A percentile compares a stretch with the other conserved stretches of the same genome.
Evolutionary conservation across 1,140 invertebrate genomes (phyloP).

Genomic region (Tetramorium alpestre): DNA sequence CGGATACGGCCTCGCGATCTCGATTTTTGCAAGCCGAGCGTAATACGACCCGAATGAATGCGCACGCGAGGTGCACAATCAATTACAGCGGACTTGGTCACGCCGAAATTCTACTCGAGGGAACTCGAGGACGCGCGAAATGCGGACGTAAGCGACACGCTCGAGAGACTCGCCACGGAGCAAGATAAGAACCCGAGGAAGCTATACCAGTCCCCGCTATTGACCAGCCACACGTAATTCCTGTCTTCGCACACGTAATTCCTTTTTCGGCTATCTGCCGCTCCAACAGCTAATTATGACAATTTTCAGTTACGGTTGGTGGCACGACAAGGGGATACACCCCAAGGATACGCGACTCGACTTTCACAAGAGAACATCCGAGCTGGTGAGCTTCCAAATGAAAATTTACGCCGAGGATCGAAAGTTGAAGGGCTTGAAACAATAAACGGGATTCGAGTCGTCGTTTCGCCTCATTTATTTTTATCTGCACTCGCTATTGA

Average conservation of each 20-base stretch:
- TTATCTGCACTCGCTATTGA: not conserved
- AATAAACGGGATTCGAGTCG: not conserved
- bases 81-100: conserved; percentile 76
- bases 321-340: conserved; percentile 78
- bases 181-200: conserved; percentile 68
- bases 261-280: not conserved
- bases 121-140: conserved; percentile 60
- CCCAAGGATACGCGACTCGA: conserved; percentile 77
- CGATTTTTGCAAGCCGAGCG: not conserved
- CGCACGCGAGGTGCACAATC: conserved; percentile 23
- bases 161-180: conserved; percentile 66
- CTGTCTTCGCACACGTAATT: too few species aligned
- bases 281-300: not conserved
- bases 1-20: not conserved
- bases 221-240: conserved; percentile 80
- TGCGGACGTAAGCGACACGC: conserved; percentile 61
- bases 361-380: conserved; percentile 79
- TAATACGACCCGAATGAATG: conserved; percentile 38
- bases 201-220: conserved; percentile 71
- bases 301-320: conserved; percentile 81
- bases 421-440: conserved; percentile 68
- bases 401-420: conserved; percentile 79
- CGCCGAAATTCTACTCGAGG: conserved; percentile 81
- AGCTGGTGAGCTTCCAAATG: conserved; percentile 78
- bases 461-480: not conserved